Percentiles rank a stretch among this genome's conserved stretches.
These are phyloP conservation scores for Rhinopomastus cyanomelas DNA, from an alignment of 2,113 vertebrate species.

Conservation along the genomic window DNA sequence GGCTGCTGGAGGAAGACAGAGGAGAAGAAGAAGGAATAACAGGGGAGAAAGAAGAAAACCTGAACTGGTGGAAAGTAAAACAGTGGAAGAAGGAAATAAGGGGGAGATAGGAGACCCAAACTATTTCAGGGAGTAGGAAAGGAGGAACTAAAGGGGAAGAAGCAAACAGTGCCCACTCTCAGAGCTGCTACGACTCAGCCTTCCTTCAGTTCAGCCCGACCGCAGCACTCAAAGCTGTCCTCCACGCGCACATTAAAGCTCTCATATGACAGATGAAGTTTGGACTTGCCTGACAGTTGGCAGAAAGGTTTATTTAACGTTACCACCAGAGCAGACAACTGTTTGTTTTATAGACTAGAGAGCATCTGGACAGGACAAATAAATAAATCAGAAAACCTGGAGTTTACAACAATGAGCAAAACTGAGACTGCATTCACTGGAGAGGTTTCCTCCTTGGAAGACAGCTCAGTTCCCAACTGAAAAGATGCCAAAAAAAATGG, in stretches of 20 bases:
- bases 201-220: not conserved
- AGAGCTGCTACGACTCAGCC: not conserved
- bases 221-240: not conserved
- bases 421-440: not conserved
- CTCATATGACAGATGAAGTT: not conserved
- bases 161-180: rapidly evolving
- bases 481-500: not conserved
- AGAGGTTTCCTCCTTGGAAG: not conserved
- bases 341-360: not conserved
- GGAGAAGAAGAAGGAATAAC: not conserved
- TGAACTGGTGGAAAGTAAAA: not conserved
- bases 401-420: not conserved
- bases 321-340: not conserved
- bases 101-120: not conserved
- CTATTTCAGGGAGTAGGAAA: not conserved
- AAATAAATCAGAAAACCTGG: too few species aligned
- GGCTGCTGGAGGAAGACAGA: not conserved
- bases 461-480: not conserved
- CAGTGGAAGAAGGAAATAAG: not conserved
- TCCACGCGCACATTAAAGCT: not conserved
- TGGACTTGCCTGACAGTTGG: not conserved
- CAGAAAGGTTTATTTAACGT: not conserved
- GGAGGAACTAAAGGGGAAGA: not conserved
- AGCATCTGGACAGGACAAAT: not conserved
- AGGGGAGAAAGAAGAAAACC: not conserved